Evolutionary conservation across 2,888 invertebrate genomes (phyloP), one percentile per base, ranked within the genome.

Genomic region (Hydrotaea cyrtoneurina): DNA sequence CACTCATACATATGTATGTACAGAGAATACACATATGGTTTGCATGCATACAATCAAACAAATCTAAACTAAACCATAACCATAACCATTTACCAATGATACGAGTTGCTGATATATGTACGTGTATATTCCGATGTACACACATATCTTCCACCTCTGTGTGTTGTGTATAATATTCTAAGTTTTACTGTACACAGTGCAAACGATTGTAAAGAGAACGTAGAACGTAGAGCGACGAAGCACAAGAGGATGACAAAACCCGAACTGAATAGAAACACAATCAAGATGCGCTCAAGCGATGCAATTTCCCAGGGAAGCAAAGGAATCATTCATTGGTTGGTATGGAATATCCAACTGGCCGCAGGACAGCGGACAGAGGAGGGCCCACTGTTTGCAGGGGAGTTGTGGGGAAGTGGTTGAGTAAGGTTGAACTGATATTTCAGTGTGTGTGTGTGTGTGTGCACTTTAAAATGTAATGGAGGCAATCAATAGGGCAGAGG

Each of bases 371-470:
- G 50, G 13, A 62, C n/a, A 78, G 10, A 36, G 62, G 71, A 66
- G 13, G n/a, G 21, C 36, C 72, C 57, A 39, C n/a, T n/a, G n/a
- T n/a, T n/a, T n/a, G n/a, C n/a, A n/a, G n/a, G n/a, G n/a, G n/a
- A n/a, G n/a, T n/a, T n/a, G n/a, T 73, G 79, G 64, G 69, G 76
- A 85, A 82, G 74, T 79, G 85, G 79, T 85, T 85, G 79, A 74
- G 79, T 77, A 85, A 82, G 79, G 71, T 80, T 82, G 69, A 21
- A 10, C 71, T 46, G 19, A 31, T 66, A 15, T 46, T 74, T 69
- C 69, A n/a, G n/a, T n/a, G n/a, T n/a, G n/a, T 3, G 55, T 82
- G 59, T 77, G 77, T n/a, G n/a, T 3, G 55, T 82, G 59, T 77
- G 77, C 59, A 74, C 73, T 73, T 39, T n/a, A 39, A 36, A 62